Evolutionary conservation across 2,113 vertebrate species (phyloP).

Genomic region (Triplophysa siluroides): DNA sequence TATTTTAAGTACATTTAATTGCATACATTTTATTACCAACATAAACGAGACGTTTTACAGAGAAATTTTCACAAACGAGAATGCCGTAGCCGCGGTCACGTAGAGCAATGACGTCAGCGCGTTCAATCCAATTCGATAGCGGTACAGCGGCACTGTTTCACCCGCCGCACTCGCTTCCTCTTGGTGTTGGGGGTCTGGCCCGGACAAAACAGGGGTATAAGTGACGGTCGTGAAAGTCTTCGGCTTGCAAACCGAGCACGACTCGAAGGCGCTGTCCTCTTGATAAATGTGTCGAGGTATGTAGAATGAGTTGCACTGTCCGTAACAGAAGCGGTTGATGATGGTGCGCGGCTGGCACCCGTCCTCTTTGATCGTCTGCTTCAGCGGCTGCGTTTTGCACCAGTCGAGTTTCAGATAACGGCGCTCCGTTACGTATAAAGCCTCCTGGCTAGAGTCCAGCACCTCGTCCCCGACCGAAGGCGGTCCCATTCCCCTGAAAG

Average conservation of each 20-base stretch:
- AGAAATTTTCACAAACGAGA: too few species aligned
- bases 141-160: slow-evolving; percentile 95
- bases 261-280: slow-evolving; percentile 90
- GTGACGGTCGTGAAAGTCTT: slow-evolving; percentile 91
- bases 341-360: slow-evolving; percentile 91
- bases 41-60: not conserved
- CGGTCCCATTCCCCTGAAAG: slow-evolving; percentile 76
- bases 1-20: slow-evolving; percentile 7
- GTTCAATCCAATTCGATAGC: slow-evolving; percentile 87
- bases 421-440: slow-evolving; percentile 91
- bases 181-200: slow-evolving; percentile 85
- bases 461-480: slow-evolving; percentile 83
- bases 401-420: slow-evolving; percentile 92
- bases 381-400: slow-evolving; percentile 96
- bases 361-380: slow-evolving; percentile 91
- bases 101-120: not conserved
- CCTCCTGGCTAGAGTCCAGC: slow-evolving; percentile 94
- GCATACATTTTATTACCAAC: not conserved
- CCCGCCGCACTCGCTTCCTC: slow-evolving; percentile 90
- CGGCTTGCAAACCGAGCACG: slow-evolving; percentile 94
- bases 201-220: slow-evolving; percentile 89
- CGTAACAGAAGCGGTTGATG: slow-evolving; percentile 95
- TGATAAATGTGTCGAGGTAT: slow-evolving; percentile 89
- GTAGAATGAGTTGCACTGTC: slow-evolving; percentile 98
- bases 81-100: too few species aligned